These are phyloP conservation scores for Gavialis gangeticus DNA, from an alignment of 2,113 vertebrate genomes.

Conservation along the genomic window DNA sequence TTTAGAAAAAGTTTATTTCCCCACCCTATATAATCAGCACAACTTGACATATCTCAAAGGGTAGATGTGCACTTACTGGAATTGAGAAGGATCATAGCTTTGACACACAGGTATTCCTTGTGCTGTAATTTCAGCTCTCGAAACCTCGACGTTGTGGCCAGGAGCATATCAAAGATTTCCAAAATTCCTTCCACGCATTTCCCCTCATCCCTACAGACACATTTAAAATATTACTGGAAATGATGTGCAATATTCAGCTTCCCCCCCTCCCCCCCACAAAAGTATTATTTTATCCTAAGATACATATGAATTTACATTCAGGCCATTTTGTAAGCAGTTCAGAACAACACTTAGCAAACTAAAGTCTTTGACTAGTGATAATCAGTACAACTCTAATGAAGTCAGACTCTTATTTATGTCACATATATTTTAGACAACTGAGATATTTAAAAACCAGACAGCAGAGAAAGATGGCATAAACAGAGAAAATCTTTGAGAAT, in stretches of 20 bases:
- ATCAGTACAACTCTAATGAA: too few relatives aligned
- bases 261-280: too few relatives aligned
- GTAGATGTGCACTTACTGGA: constrained; percentile 88
- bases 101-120: constrained; percentile 97
- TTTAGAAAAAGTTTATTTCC: neutral
- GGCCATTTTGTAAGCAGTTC: too few relatives aligned
- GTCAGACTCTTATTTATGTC: too few relatives aligned
- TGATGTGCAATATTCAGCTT: too few relatives aligned
- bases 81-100: constrained; percentile 98
- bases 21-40: neutral
- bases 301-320: too few relatives aligned
- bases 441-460: too few relatives aligned
- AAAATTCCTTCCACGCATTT: constrained; percentile 97
- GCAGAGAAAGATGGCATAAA: too few relatives aligned
- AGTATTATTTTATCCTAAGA: too few relatives aligned
- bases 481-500: neutral
- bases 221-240: neutral
- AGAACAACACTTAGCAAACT: too few relatives aligned
- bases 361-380: too few relatives aligned
- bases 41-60: neutral
- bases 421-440: too few relatives aligned
- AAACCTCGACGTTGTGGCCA: constrained; percentile 93
- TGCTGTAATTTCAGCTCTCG: constrained; percentile 95
- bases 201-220: constrained; percentile 90
- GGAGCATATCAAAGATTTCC: constrained; percentile 98